These are phyloP conservation scores for zebrafish (Danio rerio) DNA, from an alignment of 2,113 vertebrate species.

Conservation along the genomic window DNA sequence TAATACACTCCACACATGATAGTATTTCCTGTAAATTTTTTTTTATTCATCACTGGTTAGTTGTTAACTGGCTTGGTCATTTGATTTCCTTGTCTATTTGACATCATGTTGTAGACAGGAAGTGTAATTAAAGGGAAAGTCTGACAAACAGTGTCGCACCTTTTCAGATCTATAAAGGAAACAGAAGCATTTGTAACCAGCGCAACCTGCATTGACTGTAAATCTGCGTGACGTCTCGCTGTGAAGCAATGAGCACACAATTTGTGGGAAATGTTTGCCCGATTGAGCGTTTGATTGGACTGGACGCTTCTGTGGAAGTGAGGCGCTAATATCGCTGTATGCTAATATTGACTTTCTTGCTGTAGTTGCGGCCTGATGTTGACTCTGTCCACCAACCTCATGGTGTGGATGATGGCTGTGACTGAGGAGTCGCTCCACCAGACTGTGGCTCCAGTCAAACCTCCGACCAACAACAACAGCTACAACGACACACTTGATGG, in stretches of 20 bases:
- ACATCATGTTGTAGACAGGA: neutral
- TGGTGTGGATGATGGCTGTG: slow-evolving; percentile 90
- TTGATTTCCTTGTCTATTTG: neutral
- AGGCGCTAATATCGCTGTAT: neutral
- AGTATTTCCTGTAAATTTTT: too few species aligned
- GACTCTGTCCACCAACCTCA: slow-evolving; percentile 87
- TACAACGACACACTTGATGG: too few species aligned
- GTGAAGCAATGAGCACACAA: slow-evolving; percentile 11
- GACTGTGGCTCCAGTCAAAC: slow-evolving; percentile 64
- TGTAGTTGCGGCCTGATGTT: slow-evolving; percentile 93
- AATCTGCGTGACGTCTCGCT: neutral
- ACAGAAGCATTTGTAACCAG: neutral
- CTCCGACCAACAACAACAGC: neutral
- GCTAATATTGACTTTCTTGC: slow-evolving; percentile 3
- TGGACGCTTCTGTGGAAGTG: neutral
- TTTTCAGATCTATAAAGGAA: neutral
- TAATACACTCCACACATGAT: too few species aligned
- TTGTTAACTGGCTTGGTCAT: neutral
- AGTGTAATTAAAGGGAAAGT: neutral
- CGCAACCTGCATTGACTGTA: neutral
- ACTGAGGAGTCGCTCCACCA: slow-evolving; percentile 94
- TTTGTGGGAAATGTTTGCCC: slow-evolving; percentile 24
- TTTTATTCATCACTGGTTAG: too few species aligned
- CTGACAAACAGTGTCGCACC: neutral
- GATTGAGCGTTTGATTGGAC: neutral